phyloP scores from a whole-genome alignment of 2,797 vertebrate species.

The Pteropus rufus region DNA sequence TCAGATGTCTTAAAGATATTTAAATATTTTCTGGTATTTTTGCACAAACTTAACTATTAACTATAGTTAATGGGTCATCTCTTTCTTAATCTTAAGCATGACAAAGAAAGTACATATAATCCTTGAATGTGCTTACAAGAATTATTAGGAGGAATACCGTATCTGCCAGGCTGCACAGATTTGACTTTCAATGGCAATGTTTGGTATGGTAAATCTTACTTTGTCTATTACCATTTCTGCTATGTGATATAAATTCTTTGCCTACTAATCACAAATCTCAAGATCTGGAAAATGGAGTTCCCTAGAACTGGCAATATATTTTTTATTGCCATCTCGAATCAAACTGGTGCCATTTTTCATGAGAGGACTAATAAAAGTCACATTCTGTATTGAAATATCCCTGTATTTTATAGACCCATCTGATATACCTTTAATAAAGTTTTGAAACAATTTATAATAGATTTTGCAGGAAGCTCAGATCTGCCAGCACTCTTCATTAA shows the following conservation, averaged over 20 bases:
- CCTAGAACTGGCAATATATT: slow-evolving; percentile 40
- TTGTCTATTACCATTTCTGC: slow-evolving; percentile 54
- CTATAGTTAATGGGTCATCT: slow-evolving; percentile 69
- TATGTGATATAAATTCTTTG: slow-evolving; percentile 59
- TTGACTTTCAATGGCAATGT: slow-evolving; percentile 67
- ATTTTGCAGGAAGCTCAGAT: slow-evolving; percentile 76
- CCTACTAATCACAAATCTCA: slow-evolving; percentile 7
- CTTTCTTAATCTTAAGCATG: slow-evolving; percentile 59
- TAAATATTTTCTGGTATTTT: slow-evolving; percentile 64
- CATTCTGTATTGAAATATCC: slow-evolving; percentile 63
- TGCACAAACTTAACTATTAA: slow-evolving; percentile 70
- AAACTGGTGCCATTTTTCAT: slow-evolving; percentile 43
- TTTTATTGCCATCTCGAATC: slow-evolving; percentile 60
- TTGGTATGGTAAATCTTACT: slow-evolving; percentile 64
- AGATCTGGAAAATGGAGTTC: slow-evolving; percentile 39
- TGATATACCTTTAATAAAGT: slow-evolving; percentile 72
- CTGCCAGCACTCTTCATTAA: slow-evolving; percentile 70
- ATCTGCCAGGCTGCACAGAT: background rate
- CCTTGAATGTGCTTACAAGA: background rate
- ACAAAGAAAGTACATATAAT: background rate
- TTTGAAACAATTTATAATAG: slow-evolving; percentile 79
- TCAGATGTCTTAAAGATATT: background rate
- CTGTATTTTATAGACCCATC: slow-evolving; percentile 67
- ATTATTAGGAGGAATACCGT: background rate
- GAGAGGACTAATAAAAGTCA: slow-evolving; percentile 66